Conservation (phyloP, 2,113 vertebrate genomes). For the Turdus rufiventris region DNA sequence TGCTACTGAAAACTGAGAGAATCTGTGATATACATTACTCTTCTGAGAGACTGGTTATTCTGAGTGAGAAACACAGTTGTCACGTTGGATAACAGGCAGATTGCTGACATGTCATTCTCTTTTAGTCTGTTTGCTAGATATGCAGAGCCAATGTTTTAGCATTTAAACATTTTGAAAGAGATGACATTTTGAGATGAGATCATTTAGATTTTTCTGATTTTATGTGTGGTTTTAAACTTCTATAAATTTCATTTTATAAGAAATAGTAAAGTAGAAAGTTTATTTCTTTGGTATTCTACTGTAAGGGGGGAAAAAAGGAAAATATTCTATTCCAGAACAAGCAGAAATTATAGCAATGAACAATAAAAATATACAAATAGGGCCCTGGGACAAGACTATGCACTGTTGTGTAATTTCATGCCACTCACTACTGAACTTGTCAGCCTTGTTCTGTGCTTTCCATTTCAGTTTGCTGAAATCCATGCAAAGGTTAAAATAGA, state of each 20-base stretch:
- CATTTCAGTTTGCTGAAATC: not conserved
- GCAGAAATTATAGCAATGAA: not conserved
- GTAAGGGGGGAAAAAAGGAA: not conserved
- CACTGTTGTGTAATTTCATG: not conserved
- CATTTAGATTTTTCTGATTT: not conserved
- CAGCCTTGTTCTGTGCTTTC: not conserved
- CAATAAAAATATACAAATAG: not conserved
- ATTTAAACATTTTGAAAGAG: not conserved
- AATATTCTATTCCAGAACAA: not conserved
- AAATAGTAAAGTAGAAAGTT: not conserved
- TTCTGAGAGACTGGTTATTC: constrained; percentile 61
- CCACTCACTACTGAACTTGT: not conserved
- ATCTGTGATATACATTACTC: constrained; percentile 56
- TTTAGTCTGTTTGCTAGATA: not conserved
- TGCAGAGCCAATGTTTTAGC: not conserved
- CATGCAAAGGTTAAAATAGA: not conserved
- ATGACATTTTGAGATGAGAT: not conserved
- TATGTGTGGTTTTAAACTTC: not conserved
- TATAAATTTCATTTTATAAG: not conserved
- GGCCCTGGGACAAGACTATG: not conserved
- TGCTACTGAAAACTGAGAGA: constrained; percentile 64
- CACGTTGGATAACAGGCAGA: constrained; percentile 51
- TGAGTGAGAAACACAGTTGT: constrained; percentile 55
- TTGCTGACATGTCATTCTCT: constrained; percentile 51
- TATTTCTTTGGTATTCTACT: not conserved